A percentile compares a stretch with the other conserved stretches of the same genome.
Evolutionary conservation across 2,797 vertebrate species (phyloP).

Genomic region (Poecilia picta): DNA sequence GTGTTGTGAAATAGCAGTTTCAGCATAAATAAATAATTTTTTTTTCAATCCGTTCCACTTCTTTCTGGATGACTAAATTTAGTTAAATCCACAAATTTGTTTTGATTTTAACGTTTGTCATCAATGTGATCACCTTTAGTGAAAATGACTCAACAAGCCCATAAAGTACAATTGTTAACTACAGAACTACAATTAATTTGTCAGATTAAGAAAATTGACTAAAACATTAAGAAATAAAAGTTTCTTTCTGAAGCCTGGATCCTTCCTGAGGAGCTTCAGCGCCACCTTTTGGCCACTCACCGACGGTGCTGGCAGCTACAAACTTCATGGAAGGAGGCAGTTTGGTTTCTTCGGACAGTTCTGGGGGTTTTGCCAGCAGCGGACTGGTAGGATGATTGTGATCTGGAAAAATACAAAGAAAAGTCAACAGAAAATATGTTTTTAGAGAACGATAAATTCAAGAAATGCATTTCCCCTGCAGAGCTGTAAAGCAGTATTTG

Average conservation of each 20-base stretch:
- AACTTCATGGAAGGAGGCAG: conserved; percentile 91
- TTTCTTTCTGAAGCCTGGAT: neutral
- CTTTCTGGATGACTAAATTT: neutral
- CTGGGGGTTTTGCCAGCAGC: conserved; percentile 89
- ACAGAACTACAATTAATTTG: neutral
- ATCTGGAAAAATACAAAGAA: conserved; percentile 75
- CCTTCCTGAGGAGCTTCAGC: neutral
- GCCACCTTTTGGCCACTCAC: conserved; percentile 75
- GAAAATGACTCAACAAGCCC: no score
- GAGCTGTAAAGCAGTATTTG: neutral
- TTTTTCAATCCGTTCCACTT: neutral
- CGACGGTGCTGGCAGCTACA: conserved; percentile 89
- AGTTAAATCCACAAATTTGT: neutral
- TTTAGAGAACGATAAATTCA: neutral
- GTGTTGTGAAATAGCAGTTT: neutral
- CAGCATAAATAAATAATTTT: neutral
- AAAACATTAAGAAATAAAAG: neutral
- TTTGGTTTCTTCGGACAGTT: conserved; percentile 92
- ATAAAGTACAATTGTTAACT: neutral
- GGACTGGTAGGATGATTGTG: conserved; percentile 95
- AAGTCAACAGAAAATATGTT: neutral
- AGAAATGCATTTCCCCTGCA: neutral
- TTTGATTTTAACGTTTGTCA: neutral
- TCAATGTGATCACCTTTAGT: neutral
- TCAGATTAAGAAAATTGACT: neutral